Base-by-base conservation (phyloP, 2,113 vertebrate genomes). In the Hyperopisus bebe region DNA sequence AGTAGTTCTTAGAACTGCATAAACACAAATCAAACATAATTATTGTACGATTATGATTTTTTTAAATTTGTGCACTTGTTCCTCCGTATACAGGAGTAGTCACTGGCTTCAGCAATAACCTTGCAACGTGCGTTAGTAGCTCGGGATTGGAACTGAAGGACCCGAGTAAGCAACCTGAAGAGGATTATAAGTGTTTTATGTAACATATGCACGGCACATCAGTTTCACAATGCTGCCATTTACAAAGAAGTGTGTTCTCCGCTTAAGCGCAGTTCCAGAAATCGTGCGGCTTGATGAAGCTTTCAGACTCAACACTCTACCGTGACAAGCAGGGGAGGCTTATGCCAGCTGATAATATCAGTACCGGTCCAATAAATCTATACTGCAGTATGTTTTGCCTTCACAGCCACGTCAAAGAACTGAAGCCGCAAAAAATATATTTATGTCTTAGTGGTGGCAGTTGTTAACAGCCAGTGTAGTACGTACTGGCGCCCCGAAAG, bases 181-280 rank as follows among this genome's bases (percentile, higher is more conserved):
- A 80, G 74, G 74, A 80, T 80, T 80, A 15, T 80, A 80, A 80
- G 35, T 42, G 74, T 80, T 80, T 80, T 80, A 80, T 80, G 74
- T 80, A 80, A 80, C 35, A 80, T 42, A 15, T 80, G 74, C 74
- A 19, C 17, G 35, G 74, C 74, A 42, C 74, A 27, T 31, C 35
- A 15, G 13, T 17, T 42, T 19, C 74, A 80, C 31, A 80, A 80
- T 42, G 74, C 35, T 80, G 74, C 2, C 31, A 42, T 42, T 80
- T 17, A 42, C 35, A 35, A 77, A 39, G 35, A 42, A 15, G 35
- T 80, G 74, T 80, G 35, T 39, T 35, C 35, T 39, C 35, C 35
- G 39, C 74, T 80, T 42, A 80, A 39, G 74, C 35, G 74, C 74
- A 80, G 31, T 80, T 80, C 35, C 74, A 80, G 31, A 19, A 80